A percentile compares a stretch with the other conserved stretches of the same genome.
phyloP scores from a whole-genome alignment of 2,797 vertebrate genomes.

The Premnoplex brunnescens region DNA sequence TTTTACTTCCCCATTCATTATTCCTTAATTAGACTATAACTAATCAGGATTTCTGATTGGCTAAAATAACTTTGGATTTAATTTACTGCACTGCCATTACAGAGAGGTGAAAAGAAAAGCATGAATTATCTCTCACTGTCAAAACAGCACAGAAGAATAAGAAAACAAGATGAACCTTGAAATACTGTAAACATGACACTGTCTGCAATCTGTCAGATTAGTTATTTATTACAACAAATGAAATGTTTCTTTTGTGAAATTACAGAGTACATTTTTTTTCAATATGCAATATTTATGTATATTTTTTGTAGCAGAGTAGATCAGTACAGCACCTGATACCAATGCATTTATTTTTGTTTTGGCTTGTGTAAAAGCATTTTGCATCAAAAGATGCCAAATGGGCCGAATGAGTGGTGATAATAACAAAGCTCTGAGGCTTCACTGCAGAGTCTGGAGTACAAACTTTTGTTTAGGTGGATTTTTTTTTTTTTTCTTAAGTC shows the following conservation, averaged over 20 bases:
- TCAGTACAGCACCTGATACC: not conserved
- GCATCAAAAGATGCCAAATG: not conserved
- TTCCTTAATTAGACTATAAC: constrained; percentile 57
- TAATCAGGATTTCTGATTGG: constrained; percentile 65
- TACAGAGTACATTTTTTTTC: not conserved
- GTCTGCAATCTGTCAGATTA: constrained; percentile 16
- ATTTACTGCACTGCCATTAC: constrained; percentile 29
- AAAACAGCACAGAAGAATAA: constrained; percentile 2
- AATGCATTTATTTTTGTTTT: constrained; percentile 7
- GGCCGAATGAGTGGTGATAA: not conserved
- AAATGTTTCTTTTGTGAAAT: constrained; percentile 40
- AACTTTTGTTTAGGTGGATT: not conserved
- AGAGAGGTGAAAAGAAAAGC: not conserved
- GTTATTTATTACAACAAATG: constrained; percentile 27
- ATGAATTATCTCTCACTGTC: not conserved
- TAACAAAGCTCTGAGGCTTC: not conserved
- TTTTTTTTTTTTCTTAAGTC: not conserved
- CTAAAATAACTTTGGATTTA: constrained; percentile 20
- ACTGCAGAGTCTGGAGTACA: not conserved
- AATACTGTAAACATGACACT: not conserved
- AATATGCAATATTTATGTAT: not conserved
- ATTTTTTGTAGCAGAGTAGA: not conserved
- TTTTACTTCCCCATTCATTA: constrained; percentile 67
- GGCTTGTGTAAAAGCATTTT: not conserved
- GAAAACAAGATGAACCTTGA: constrained; percentile 21